Percentiles rank a stretch among this genome's conserved stretches.
phyloP scores from a whole-genome alignment of 2,797 vertebrate genomes.

The Esox lucius region DNA sequence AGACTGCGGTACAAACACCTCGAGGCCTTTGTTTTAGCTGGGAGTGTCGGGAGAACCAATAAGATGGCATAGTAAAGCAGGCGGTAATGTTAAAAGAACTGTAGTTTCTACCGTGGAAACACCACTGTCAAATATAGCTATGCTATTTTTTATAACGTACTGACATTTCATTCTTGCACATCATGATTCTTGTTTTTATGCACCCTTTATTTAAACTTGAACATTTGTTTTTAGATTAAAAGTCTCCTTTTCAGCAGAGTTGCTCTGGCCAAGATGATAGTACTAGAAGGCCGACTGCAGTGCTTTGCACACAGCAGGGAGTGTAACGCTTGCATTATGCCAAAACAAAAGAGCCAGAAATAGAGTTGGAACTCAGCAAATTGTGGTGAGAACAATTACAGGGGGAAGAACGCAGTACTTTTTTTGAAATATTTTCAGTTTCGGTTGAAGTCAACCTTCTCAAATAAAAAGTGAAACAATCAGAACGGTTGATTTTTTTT shows the following conservation, averaged over 20 bases:
- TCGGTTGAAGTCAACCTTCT: constrained; percentile 36
- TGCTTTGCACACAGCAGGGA: neutral
- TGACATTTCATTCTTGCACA: too few relatives aligned
- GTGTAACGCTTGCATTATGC: constrained; percentile 13
- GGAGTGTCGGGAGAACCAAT: neutral
- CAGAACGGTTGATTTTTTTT: constrained; percentile 26
- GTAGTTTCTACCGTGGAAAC: too few relatives aligned
- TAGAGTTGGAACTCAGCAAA: constrained; percentile 26
- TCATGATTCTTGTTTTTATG: neutral
- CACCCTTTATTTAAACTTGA: neutral
- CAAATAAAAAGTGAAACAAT: constrained; percentile 39
- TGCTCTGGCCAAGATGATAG: neutral
- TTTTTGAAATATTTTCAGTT: constrained; percentile 5
- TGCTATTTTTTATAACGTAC: too few relatives aligned
- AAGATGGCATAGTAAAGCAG: neutral
- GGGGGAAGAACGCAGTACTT: constrained; percentile 20
- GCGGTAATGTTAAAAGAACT: too few relatives aligned
- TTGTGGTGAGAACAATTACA: constrained; percentile 21
- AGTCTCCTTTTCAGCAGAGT: neutral
- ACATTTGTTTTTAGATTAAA: constrained; percentile 5
- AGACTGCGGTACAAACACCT: constrained; percentile 92
- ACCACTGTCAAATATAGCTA: too few relatives aligned
- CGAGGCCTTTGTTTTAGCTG: constrained; percentile 8
- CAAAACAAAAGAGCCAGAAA: constrained; percentile 38
- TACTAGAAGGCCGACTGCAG: neutral